Evolutionary conservation across 37 sponge, comb jelly and placozoan species (phyloP).

Genomic region (Cliona cf. orientalis): DNA sequence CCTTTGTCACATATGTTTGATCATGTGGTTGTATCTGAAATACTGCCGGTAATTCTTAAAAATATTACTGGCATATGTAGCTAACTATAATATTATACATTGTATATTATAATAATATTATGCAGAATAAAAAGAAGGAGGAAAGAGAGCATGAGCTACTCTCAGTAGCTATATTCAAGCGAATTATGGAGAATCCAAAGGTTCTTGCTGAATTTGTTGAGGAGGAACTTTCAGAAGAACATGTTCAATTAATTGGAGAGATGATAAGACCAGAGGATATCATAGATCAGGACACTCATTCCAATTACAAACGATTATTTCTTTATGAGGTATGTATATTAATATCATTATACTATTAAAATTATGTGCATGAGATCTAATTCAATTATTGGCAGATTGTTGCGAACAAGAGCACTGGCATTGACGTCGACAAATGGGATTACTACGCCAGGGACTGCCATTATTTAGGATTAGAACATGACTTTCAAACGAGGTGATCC

Average conservation of each 20-base stretch:
- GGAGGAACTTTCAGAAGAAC: too few species aligned
- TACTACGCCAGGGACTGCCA: slow-evolving; percentile 56
- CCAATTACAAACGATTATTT: too few species aligned
- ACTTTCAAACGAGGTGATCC: slow-evolving; percentile 59
- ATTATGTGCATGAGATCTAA: not conserved
- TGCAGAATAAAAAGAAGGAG: too few species aligned
- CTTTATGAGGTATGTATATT: too few species aligned
- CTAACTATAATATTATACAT: not conserved
- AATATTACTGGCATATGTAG: not conserved
- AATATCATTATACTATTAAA: too few species aligned
- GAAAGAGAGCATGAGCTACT: too few species aligned
- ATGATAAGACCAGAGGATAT: too few species aligned
- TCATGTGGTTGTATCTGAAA: not conserved
- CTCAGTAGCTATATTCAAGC: too few species aligned
- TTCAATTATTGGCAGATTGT: slow-evolving; percentile 36
- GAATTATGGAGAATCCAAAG: too few species aligned
- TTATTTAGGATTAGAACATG: slow-evolving; percentile 36
- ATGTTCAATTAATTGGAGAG: too few species aligned
- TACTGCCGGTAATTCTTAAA: not conserved
- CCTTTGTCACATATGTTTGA: slow-evolving; percentile 65
- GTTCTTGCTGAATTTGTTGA: too few species aligned
- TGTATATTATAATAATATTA: not conserved
- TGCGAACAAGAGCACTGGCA: slow-evolving; percentile 46
- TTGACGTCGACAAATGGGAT: slow-evolving; percentile 55
- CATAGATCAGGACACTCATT: too few species aligned